These are phyloP conservation scores for Tinamus major DNA, from an alignment of 2,797 vertebrate species.

Conservation along the genomic window DNA sequence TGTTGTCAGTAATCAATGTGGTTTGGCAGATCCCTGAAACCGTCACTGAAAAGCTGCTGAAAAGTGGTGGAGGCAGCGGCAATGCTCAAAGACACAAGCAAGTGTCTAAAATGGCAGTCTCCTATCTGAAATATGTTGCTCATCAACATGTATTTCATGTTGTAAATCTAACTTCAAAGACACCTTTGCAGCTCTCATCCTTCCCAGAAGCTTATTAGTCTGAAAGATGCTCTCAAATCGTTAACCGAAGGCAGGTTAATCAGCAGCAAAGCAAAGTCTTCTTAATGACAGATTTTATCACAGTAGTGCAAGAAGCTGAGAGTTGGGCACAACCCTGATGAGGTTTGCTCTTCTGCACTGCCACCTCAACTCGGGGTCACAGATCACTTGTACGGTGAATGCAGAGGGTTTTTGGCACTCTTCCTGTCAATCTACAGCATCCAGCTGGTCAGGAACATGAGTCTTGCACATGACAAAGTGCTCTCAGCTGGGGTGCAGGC, in stretches of 20 bases:
- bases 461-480: background rate
- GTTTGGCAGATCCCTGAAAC: conserved; percentile 13
- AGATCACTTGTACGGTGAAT: background rate
- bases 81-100: background rate
- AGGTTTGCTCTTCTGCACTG: background rate
- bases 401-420: background rate
- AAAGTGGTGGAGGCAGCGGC: background rate
- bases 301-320: background rate
- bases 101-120: background rate
- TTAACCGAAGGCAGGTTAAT: conserved; percentile 3
- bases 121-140: background rate
- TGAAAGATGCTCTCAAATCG: background rate
- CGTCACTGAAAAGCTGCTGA: background rate
- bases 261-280: background rate
- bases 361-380: background rate
- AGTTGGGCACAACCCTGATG: background rate
- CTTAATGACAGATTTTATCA: background rate
- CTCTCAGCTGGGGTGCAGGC: background rate
- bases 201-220: background rate
- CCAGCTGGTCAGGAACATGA: background rate
- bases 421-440: background rate
- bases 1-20: background rate
- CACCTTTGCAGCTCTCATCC: background rate
- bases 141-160: background rate
- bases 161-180: background rate